Evolutionary conservation across 2,797 vertebrate species (phyloP), one percentile per base, ranked within the genome.

Genomic region (Alexandromys oeconomus): DNA sequence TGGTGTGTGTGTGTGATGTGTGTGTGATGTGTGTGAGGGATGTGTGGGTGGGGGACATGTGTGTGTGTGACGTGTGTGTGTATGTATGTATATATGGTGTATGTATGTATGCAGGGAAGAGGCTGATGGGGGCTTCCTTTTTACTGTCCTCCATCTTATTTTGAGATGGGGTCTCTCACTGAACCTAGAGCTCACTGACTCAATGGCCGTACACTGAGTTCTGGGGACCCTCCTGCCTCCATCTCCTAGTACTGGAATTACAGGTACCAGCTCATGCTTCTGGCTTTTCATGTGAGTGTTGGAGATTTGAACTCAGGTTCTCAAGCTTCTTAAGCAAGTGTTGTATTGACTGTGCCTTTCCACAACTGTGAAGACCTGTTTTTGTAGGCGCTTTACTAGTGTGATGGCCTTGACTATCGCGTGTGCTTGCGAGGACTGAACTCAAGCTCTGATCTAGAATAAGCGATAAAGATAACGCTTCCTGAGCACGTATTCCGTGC

Each of bases 321-420:
- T 54, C n/a, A 40, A 13, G 63, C 63, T 69, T 48, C 17, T 67
- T 34, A n/a, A 71, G 13, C 34, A 54, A 71, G 84, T 5, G 6
- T 8, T 71, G 34, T 40, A 71, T 0, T 25, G 34, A 40, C n/a
- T 27, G 79, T 29, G 13, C 6, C 57, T 61, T 37, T 54, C 48
- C 23, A 23, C 48, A 71, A 3, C 21, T 23, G 17, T 8, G 4
- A 27, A 51, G 23, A 37, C 6, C 27, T 89, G 57, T n/a, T 92
- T 94, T 78, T 78, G 61, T 46, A 46, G 77, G 67, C 54, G 57
- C 7, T 46, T 84, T 89, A 77, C 37, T 12, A 73, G 12, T 40
- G 79, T 29, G 57, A 84, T 90, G 86, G 73, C n/a, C 79, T 76
- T 84, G 69, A 76, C 80, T 82, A 92, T n/a, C 6, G 67, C 23